Percentiles rank a stretch among this genome's conserved stretches.
Conservation (phyloP, 1,140 invertebrate genomes). For the Heliconius eleuchia region DNA sequence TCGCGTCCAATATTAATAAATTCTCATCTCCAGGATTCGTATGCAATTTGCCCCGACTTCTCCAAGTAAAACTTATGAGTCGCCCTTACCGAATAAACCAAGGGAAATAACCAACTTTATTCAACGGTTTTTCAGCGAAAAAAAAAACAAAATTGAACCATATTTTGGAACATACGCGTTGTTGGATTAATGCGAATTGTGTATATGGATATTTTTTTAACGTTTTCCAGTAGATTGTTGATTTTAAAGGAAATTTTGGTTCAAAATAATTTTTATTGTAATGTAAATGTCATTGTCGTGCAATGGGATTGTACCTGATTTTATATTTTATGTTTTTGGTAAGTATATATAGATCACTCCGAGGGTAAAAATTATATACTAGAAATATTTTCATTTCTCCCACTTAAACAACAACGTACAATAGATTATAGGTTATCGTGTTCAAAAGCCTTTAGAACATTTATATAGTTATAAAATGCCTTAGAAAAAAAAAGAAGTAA, state of each 20-base stretch:
- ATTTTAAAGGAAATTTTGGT: background rate
- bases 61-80: slow-evolving; percentile 69
- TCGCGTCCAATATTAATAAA: slow-evolving; percentile 77
- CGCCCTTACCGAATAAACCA: slow-evolving; percentile 69
- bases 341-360: too few species aligned
- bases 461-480: too few species aligned
- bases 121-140: slow-evolving; percentile 57
- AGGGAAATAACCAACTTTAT: slow-evolving; percentile 48
- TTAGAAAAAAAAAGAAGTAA: too few species aligned
- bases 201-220: background rate
- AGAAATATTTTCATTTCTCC: too few species aligned
- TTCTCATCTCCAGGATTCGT: slow-evolving; percentile 75
- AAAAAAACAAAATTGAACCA: slow-evolving; percentile 61
- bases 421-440: too few species aligned
- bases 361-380: too few species aligned
- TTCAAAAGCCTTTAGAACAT: too few species aligned
- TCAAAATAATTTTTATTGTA: too few species aligned
- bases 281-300: too few species aligned
- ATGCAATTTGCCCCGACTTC: slow-evolving; percentile 71
- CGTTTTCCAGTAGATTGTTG: background rate
- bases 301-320: too few species aligned
- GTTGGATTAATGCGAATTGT: slow-evolving; percentile 50
- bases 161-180: slow-evolving; percentile 58
- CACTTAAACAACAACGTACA: too few species aligned
- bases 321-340: too few species aligned